phyloP scores from a whole-genome alignment of 30 jellyfish, hydroid and myxozoan species.

The Cassiopea xamachana region DNA sequence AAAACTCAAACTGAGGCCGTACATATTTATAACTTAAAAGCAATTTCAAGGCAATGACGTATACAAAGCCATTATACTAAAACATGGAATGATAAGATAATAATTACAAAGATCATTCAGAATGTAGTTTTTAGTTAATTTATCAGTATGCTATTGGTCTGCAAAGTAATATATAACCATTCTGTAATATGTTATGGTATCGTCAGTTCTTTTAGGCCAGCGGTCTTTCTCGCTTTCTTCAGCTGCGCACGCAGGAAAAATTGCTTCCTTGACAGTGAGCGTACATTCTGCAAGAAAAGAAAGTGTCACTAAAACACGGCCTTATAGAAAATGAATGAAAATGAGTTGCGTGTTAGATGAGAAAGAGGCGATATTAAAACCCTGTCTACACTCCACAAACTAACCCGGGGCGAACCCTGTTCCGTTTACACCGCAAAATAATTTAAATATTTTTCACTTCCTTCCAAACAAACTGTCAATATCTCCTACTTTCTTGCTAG shows the following conservation, averaged over 20 bases:
- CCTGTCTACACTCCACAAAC: too few relatives aligned
- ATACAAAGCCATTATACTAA: not conserved
- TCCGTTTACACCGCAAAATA: too few relatives aligned
- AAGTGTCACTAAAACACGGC: not conserved
- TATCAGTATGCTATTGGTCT: not conserved
- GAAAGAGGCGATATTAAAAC: too few relatives aligned
- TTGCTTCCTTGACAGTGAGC: slow-evolving; percentile 88
- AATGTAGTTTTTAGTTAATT: not conserved
- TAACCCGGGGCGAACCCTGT: too few relatives aligned
- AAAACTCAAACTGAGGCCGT: not conserved
- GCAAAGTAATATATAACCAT: not conserved
- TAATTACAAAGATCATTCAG: not conserved
- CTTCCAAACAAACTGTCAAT: too few relatives aligned
- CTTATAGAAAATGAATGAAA: not conserved
- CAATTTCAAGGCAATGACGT: not conserved
- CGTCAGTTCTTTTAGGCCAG: slow-evolving; percentile 70
- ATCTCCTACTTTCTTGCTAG: too few relatives aligned
- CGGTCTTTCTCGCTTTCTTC: slow-evolving; percentile 91
- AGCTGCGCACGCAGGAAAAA: slow-evolving; percentile 92
- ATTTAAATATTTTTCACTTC: too few relatives aligned
- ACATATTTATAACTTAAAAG: not conserved
- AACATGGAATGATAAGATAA: not conserved
- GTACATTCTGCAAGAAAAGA: slow-evolving; percentile 72
- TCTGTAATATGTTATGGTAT: not conserved
- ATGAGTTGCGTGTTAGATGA: too few relatives aligned